Base-by-base conservation (phyloP, 2,888 invertebrate species). In the Melieria omissa region DNA sequence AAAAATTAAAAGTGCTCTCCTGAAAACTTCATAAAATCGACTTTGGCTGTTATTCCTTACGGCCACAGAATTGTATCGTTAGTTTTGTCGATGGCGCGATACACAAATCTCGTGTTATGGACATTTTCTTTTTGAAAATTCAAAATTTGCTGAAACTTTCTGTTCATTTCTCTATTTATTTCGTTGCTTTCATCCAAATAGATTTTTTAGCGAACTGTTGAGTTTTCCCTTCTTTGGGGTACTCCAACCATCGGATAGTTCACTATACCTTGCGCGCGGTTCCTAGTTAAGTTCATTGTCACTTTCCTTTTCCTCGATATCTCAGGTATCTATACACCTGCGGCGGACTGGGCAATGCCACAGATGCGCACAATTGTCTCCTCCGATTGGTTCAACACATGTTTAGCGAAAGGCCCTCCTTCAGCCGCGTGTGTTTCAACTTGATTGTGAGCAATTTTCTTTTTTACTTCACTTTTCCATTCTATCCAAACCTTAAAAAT, bases 381-480 rank as follows among this genome's bases (percentile, higher is more conserved):
- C 10, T 49, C 12, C 9, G 49, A 12, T 49, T 10, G 10, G 49
- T 49, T 49, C 49, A 49, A 49, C 3, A 49, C 12, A 10, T 49
- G 49, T 49, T 12, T 9, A 49, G 12, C 49, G 49, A 49, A 49
- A 49, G 49, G 57, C 29, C 63, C 46, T 9, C 55, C 69, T 44
- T 62, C 67, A 47, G 61, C 49, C 10, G 57, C 64, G 14, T 47
- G 61, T 5, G 42, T 14, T 45, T 69, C 55, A 12, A 45, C n/a
- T 69, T 69, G 61, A 44, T 69, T 69, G 29, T 62, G 55, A 4
- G 65, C 14, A 7, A 65, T 47, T 57, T 58, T 67, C 63, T 45
- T 54, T 65, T 68, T 72, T 42, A 64, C 49, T 7, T 72, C 72
- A 46, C 68, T 68, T 63, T 72, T 72, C 66, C 72, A 72, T 14